Conservation (phyloP, 2,888 invertebrate genomes). For the Eupithecia pulchellata region DNA sequence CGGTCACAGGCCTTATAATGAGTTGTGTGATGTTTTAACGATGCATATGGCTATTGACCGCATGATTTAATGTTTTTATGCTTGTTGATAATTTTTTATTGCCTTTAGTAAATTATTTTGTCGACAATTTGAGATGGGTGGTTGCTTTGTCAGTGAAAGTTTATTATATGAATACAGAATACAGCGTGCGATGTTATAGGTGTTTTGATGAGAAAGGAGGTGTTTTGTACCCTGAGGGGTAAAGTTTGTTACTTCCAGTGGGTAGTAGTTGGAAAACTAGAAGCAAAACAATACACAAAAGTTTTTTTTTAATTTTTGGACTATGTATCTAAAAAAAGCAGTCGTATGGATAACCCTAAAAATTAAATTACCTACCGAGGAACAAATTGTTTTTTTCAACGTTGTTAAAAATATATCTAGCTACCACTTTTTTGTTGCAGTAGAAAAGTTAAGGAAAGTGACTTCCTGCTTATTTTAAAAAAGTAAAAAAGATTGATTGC, state of each 20-base stretch:
- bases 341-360: no score
- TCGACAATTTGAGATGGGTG: background rate
- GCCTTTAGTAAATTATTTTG: constrained; percentile 5
- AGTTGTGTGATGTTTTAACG: constrained; percentile 50
- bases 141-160: constrained; percentile 7
- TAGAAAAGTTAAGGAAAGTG: background rate
- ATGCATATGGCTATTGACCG: constrained; percentile 26
- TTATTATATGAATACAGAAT: background rate
- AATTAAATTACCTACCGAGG: no score
- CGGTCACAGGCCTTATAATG: constrained; percentile 52
- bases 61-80: constrained; percentile 31
- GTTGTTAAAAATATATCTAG: no score
- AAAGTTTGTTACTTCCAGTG: background rate
- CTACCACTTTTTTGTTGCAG: background rate
- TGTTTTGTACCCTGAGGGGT: background rate
- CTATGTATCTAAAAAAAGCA: background rate
- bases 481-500: background rate
- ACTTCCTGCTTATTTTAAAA: background rate
- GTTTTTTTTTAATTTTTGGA: background rate
- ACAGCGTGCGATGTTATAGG: background rate
- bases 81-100: constrained; percentile 32
- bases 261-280: background rate
- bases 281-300: background rate
- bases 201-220: background rate
- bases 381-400: no score